These are phyloP conservation scores for Mus pahari DNA, from an alignment of 2,113 vertebrate species.

Conservation along the genomic window DNA sequence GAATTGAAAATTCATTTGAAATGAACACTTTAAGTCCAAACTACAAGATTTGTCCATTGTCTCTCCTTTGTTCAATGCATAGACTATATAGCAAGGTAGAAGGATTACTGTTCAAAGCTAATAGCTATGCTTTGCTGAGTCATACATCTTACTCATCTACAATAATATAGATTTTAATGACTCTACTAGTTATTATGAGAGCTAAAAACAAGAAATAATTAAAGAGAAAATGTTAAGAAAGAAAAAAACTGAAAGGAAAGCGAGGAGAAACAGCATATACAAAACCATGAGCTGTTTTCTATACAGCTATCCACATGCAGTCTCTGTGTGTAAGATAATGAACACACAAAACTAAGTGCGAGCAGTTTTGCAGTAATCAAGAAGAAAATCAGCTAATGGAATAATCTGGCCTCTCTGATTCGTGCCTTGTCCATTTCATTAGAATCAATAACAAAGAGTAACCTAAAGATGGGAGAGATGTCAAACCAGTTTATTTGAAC, in stretches of 20 bases:
- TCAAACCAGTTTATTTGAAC: background rate
- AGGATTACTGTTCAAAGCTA: background rate
- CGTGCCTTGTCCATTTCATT: background rate
- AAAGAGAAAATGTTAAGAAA: background rate
- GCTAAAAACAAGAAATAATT: background rate
- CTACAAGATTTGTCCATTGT: background rate
- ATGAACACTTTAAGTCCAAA: background rate
- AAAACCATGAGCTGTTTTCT: constrained; percentile 18
- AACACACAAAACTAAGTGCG: background rate
- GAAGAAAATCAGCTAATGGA: background rate
- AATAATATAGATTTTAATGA: constrained; percentile 18
- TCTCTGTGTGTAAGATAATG: background rate
- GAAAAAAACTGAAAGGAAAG: background rate
- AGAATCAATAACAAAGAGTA: background rate
- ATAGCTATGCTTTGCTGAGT: background rate
- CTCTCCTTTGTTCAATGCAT: background rate
- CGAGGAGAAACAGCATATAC: background rate
- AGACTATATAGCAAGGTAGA: background rate
- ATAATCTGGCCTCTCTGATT: background rate
- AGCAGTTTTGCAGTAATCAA: background rate
- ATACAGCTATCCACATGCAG: background rate
- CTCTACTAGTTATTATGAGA: background rate
- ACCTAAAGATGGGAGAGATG: background rate
- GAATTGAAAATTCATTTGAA: background rate
- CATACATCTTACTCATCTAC: background rate